phyloP scores from a whole-genome alignment of 2,797 vertebrate species.

The Bufotes viridis region DNA sequence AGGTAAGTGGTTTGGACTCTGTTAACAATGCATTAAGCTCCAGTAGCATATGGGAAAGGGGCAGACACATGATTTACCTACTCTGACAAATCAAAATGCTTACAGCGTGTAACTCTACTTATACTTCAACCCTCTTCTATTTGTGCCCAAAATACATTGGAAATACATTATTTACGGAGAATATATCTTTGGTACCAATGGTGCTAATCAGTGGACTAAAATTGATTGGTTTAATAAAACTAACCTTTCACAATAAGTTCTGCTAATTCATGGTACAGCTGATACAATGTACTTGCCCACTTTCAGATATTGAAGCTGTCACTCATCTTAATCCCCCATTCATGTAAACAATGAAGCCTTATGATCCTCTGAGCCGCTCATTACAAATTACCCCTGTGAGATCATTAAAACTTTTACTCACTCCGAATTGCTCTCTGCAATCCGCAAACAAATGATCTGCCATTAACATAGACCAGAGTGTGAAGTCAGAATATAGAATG shows the following conservation, averaged over 20 bases:
- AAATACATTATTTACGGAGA: constrained; percentile 3
- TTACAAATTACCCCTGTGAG: constrained; percentile 53
- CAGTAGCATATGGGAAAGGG: not conserved
- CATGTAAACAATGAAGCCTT: constrained; percentile 49
- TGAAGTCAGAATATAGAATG: constrained; percentile 25
- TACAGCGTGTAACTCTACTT: not conserved
- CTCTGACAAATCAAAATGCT: not conserved
- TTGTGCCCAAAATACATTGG: not conserved
- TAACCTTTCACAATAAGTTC: constrained; percentile 37
- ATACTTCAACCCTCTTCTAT: not conserved
- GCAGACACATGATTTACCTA: not conserved
- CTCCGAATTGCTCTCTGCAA: constrained; percentile 50
- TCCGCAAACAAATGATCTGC: constrained; percentile 27
- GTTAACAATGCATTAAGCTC: constrained; percentile 33
- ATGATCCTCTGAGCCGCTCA: constrained; percentile 36
- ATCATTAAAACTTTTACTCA: constrained; percentile 46
- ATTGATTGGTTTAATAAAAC: constrained; percentile 39
- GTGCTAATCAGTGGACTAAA: constrained; percentile 26
- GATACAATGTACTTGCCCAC: not conserved
- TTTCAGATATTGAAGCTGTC: constrained; percentile 13
- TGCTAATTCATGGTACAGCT: constrained; percentile 15
- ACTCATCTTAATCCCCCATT: constrained; percentile 32
- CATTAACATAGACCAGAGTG: constrained; percentile 10
- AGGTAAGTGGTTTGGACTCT: constrained; percentile 3
- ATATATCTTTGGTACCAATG: not conserved